These are phyloP conservation scores for Phaetusa simplex DNA, from an alignment of 2,113 vertebrate species.

Conservation along the genomic window DNA sequence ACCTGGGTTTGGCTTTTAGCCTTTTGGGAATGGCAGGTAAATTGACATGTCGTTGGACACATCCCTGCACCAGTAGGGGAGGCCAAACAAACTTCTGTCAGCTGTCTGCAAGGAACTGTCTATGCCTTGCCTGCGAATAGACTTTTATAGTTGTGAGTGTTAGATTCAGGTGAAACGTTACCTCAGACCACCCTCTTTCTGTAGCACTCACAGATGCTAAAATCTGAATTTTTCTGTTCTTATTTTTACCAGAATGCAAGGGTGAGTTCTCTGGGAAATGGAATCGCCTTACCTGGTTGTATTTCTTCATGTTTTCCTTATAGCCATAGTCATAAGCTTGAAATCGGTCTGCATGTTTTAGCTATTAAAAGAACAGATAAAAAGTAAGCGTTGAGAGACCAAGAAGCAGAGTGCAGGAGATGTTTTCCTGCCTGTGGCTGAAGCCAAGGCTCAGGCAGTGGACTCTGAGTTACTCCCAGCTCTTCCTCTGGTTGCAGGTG, in stretches of 20 bases:
- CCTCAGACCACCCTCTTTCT: background rate
- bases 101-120: background rate
- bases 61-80: background rate
- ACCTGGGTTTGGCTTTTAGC: background rate
- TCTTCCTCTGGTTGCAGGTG: background rate
- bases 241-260: background rate
- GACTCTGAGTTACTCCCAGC: background rate
- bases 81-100: background rate
- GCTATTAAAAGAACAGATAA: background rate
- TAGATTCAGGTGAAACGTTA: background rate
- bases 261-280: background rate
- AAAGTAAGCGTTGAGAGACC: background rate
- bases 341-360: background rate
- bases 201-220: background rate
- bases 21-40: background rate
- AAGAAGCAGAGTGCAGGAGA: background rate
- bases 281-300: slow-evolving; percentile 23
- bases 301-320: slow-evolving; percentile 49
- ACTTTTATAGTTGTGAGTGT: background rate
- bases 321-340: slow-evolving; percentile 42
- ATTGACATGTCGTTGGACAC: background rate
- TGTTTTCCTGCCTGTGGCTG: background rate
- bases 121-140: background rate
- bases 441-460: background rate
- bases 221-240: background rate